Percentiles rank a stretch among this genome's conserved stretches.
These are phyloP conservation scores for Lasioglossum zephyrum DNA, from an alignment of 2,888 invertebrate species.

Conservation along the genomic window DNA sequence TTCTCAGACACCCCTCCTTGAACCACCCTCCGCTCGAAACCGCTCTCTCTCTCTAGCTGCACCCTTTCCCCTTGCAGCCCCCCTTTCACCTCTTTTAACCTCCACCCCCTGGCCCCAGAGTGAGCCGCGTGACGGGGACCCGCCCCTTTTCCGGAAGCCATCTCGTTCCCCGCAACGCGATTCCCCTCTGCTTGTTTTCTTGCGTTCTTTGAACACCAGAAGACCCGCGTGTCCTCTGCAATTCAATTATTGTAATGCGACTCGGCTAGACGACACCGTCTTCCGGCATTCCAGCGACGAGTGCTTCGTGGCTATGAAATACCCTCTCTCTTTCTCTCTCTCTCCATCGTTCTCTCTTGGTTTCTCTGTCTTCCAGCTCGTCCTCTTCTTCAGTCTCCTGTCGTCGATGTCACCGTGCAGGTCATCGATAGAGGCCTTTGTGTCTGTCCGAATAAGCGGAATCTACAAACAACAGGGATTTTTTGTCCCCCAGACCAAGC, in stretches of 20 bases:
- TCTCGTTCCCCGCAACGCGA: conserved; percentile 72
- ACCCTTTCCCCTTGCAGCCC: conserved; percentile 28
- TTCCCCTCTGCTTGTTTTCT: conserved; percentile 75
- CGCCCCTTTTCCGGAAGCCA: conserved; percentile 76
- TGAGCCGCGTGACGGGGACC: conserved; percentile 68
- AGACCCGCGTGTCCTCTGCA: conserved; percentile 78
- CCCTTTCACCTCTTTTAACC: conserved; percentile 62
- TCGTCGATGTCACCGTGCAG: background rate
- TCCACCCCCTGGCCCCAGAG: conserved; percentile 44
- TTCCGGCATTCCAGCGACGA: conserved; percentile 56
- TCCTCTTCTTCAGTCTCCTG: background rate
- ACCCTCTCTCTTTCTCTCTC: background rate
- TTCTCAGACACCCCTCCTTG: conserved; percentile 73
- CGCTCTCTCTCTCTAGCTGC: conserved; percentile 30
- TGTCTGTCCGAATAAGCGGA: background rate
- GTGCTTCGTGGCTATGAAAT: conserved; percentile 59
- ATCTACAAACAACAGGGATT: background rate
- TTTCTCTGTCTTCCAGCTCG: background rate
- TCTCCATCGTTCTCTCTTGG: background rate
- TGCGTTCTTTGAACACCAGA: conserved; percentile 75
- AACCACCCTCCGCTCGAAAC: conserved; percentile 51
- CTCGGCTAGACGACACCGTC: conserved; percentile 68
- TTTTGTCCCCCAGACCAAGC: background rate
- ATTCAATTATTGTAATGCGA: conserved; percentile 79
- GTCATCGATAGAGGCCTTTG: background rate